Evolutionary conservation across 2,797 vertebrate genomes (phyloP), one percentile per base, ranked within the genome.

Genomic region (Dipus sagitta): DNA sequence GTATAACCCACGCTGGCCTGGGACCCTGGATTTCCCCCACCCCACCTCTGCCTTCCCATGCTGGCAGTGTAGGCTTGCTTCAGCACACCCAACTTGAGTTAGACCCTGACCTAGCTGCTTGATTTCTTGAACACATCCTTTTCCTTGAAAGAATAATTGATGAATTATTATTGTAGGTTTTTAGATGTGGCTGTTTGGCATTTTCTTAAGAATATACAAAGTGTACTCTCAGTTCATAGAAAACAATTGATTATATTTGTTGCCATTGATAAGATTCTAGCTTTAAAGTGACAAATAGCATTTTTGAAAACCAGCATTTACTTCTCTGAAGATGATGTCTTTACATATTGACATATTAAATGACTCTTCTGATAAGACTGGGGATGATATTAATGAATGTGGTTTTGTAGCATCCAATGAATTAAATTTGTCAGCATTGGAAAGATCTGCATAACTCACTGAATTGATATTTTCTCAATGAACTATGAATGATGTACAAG

Each of bases 321-420:
- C 70, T 74, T 26, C 12, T 20, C 30, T 24, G 20, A 83, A 23
- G 11, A 75, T 83, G 60, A 90, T 52, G 11, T 32, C 58, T 47
- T 90, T 6, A 32, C 34, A 34, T 81, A 9, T 47, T 47, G 11
- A 47, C 47, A 47, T 11, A 64, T 81, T 54, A 75, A 65, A 65
- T 70, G 38, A 79, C 30, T 89, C 88, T 91, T 93, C 58, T 86
- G 38, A 58, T 87, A 68, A 83, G 34, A 65, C 85, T 82, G 30
- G n/a, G 76, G 17, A 62, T 88, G 60, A 26, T 85, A 84, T n/a
- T 84, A 86, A 72, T 92, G 75, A 92, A 79, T 86, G n/a, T 92
- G 30, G 71, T 52, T 34, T 68, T 81, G 68, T 54, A 3, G 30
- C 76, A 67, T 32, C 75, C 30, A 62, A 12, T 90, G 81, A 91